These are phyloP conservation scores for Caranx ignobilis DNA, from an alignment of 2,113 vertebrate genomes.

Conservation along the genomic window DNA sequence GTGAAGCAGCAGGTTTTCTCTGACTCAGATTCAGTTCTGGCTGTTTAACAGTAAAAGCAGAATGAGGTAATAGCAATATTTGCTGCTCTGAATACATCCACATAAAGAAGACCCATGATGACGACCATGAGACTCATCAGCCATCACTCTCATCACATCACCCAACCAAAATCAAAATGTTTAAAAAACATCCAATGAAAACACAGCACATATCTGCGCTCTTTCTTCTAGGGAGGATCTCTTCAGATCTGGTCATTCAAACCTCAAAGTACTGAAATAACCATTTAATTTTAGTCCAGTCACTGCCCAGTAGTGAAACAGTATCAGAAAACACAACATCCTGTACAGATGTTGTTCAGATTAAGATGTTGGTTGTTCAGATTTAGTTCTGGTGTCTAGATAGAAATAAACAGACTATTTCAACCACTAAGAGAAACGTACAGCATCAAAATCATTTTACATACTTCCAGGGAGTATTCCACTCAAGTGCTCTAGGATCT, in stretches of 20 bases:
- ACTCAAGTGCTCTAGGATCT: no score
- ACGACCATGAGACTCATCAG: not conserved
- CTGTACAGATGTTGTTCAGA: no score
- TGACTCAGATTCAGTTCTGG: slow-evolving; percentile 38
- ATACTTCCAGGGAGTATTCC: no score
- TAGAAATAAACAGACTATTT: no score
- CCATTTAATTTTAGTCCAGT: not conserved
- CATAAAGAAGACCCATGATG: not conserved
- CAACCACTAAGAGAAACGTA: no score
- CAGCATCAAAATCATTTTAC: no score
- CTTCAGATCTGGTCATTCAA: not conserved
- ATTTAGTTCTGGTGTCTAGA: no score
- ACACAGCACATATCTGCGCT: not conserved
- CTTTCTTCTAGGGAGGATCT: not conserved
- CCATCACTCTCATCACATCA: not conserved
- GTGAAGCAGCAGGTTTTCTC: slow-evolving; percentile 14
- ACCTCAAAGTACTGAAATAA: not conserved
- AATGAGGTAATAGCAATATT: slow-evolving; percentile 14
- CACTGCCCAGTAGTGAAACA: not conserved
- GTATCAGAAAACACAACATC: no score
- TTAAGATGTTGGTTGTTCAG: no score
- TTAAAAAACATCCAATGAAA: not conserved
- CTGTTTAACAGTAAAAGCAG: slow-evolving; percentile 37
- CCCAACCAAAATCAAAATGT: not conserved
- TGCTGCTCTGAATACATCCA: not conserved